phyloP scores from a whole-genome alignment of 1,140 invertebrate genomes.

The Drosophila parvula region DNA sequence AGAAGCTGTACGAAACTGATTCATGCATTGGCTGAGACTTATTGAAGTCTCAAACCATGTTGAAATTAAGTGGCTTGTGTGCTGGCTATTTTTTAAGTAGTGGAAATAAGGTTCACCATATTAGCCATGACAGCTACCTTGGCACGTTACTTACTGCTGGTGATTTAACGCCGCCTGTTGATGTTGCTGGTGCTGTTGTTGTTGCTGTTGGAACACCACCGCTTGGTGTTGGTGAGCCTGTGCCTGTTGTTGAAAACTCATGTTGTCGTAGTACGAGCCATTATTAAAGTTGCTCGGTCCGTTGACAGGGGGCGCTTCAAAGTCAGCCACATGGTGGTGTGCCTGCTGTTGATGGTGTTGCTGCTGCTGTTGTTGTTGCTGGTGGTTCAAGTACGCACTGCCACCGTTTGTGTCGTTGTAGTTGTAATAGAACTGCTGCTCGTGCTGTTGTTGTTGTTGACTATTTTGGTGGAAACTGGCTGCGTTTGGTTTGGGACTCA shows the following conservation, averaged over 20 bases:
- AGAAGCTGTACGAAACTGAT: neutral
- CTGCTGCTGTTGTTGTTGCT: conserved; percentile 58
- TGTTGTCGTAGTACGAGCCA: conserved; percentile 77
- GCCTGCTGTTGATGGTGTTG: conserved; percentile 65
- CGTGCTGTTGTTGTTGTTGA: conserved; percentile 70
- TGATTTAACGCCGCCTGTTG: conserved; percentile 64
- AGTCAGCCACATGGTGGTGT: conserved; percentile 71
- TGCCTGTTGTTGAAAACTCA: conserved; percentile 72
- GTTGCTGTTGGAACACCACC: conserved; percentile 67
- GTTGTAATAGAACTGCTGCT: conserved; percentile 76
- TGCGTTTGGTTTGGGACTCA: conserved; percentile 69
- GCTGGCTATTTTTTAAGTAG: neutral
- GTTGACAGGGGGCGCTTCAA: conserved; percentile 66
- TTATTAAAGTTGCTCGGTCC: conserved; percentile 70
- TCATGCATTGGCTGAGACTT: neutral
- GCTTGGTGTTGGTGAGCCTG: conserved; percentile 62
- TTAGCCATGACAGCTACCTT: neutral
- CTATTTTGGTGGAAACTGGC: conserved; percentile 65
- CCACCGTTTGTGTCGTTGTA: conserved; percentile 75
- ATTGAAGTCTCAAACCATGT: neutral
- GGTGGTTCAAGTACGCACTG: conserved; percentile 73
- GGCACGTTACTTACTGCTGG: conserved; percentile 60
- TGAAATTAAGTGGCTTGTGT: neutral
- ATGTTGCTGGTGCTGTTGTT: conserved; percentile 63
- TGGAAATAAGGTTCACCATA: neutral